phyloP scores from a whole-genome alignment of 2,888 invertebrate species.

The Eudemis profundana region DNA sequence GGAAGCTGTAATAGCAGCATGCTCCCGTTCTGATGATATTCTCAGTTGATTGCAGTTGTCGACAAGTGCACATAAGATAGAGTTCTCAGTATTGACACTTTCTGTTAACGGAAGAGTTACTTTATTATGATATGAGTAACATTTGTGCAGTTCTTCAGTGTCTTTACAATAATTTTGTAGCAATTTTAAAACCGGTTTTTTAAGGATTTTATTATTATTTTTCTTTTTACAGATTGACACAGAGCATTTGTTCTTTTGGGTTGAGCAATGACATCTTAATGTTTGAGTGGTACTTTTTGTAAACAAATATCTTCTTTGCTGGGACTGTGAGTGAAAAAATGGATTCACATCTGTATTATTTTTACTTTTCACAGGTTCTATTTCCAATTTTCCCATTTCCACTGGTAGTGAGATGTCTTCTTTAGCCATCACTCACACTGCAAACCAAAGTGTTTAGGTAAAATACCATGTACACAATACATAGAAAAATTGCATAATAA shows the following conservation, averaged over 20 bases:
- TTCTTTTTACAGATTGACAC: constrained; percentile 70
- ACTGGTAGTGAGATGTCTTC: constrained; percentile 81
- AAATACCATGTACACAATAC: background rate
- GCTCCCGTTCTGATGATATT: constrained; percentile 65
- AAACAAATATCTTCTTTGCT: constrained; percentile 50
- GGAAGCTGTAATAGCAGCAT: constrained; percentile 31
- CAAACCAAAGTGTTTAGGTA: constrained; percentile 2
- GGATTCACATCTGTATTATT: constrained; percentile 68
- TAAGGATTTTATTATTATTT: constrained; percentile 76
- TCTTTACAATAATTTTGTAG: constrained; percentile 60
- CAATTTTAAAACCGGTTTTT: constrained; percentile 85
- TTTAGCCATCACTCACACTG: constrained; percentile 65
- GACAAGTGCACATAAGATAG: constrained; percentile 73
- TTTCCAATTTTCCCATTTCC: constrained; percentile 84
- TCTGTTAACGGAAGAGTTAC: constrained; percentile 47
- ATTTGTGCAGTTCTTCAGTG: constrained; percentile 35
- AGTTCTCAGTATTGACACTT: constrained; percentile 57
- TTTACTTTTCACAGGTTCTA: constrained; percentile 73
- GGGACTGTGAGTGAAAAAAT: constrained; percentile 56
- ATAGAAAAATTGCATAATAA: background rate
- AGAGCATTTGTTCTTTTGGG: constrained; percentile 58
- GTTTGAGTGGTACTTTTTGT: constrained; percentile 54
- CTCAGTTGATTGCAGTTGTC: constrained; percentile 77
- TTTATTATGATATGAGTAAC: constrained; percentile 47
- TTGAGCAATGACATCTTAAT: constrained; percentile 65